phyloP scores from a whole-genome alignment of 2,797 vertebrate genomes.

The Tokudaia muenninki region DNA sequence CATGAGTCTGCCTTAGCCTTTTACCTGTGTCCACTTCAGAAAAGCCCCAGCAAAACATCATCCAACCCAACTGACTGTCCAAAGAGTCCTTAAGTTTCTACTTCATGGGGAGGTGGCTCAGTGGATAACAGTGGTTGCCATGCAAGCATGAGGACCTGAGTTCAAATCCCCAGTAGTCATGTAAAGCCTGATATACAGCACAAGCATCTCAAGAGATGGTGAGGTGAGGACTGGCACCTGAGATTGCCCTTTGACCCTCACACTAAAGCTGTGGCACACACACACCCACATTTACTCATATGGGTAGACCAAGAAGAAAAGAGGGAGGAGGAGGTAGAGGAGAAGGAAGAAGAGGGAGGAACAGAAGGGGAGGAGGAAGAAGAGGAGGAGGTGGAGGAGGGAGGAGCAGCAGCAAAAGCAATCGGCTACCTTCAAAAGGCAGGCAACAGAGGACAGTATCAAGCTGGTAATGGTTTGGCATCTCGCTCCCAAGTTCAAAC shows the following conservation, averaged over 20 bases:
- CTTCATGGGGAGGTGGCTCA: not conserved
- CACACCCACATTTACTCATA: not conserved
- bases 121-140: not conserved
- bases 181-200: not conserved
- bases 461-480: not conserved
- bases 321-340: not conserved
- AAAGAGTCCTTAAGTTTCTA: not conserved
- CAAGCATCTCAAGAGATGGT: not conserved
- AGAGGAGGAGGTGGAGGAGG: not conserved
- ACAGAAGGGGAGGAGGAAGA: too few relatives aligned
- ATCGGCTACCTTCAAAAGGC: slow-evolving; percentile 59
- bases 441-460: not conserved
- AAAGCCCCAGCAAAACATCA: not conserved
- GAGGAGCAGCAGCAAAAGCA: not conserved
- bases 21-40: not conserved
- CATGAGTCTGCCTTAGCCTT: not conserved
- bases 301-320: not conserved
- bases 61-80: not conserved
- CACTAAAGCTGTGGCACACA: not conserved
- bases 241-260: not conserved
- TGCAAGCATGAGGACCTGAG: not conserved
- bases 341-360: too few relatives aligned
- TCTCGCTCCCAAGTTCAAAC: slow-evolving; percentile 56
- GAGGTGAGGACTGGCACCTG: not conserved
- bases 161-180: not conserved